Percentiles rank a stretch among this genome's conserved stretches.
Conservation (phyloP, 2,113 vertebrate genomes). For the Taxidea taxus region DNA sequence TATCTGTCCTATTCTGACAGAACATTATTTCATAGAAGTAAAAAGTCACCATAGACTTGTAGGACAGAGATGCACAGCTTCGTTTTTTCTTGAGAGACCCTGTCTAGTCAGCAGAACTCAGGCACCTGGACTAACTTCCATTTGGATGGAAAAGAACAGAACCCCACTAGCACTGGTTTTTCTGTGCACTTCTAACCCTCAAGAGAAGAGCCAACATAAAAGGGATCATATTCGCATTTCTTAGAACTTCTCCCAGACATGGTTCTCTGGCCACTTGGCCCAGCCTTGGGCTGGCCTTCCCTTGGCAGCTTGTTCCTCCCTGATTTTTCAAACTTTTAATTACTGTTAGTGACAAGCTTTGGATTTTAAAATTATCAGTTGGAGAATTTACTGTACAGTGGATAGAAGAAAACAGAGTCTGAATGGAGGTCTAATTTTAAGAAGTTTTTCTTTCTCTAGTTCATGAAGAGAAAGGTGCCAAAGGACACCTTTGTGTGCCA, state of each 20-base stretch:
- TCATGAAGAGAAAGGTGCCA: background rate
- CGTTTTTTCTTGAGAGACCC: rapidly evolving
- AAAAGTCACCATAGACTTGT: background rate
- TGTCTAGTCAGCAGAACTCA: background rate
- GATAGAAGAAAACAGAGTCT: background rate
- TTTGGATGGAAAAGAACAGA: background rate
- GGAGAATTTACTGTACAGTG: background rate
- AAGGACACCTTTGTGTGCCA: background rate
- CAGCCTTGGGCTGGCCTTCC: background rate
- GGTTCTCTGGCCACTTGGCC: background rate
- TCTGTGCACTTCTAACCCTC: background rate
- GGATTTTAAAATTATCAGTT: background rate
- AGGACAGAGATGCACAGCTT: background rate
- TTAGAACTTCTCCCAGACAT: background rate
- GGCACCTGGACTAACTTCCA: background rate
- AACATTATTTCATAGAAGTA: background rate
- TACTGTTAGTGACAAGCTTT: background rate
- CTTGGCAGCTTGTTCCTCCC: background rate
- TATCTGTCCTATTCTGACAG: background rate
- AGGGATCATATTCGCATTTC: background rate
- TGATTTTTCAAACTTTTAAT: background rate
- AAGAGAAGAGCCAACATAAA: background rate
- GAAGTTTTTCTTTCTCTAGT: background rate
- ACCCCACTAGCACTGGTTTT: background rate
- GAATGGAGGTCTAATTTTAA: background rate